Conservation (phyloP, 2,113 vertebrate species). For the Cheirogaleus medius region DNA sequence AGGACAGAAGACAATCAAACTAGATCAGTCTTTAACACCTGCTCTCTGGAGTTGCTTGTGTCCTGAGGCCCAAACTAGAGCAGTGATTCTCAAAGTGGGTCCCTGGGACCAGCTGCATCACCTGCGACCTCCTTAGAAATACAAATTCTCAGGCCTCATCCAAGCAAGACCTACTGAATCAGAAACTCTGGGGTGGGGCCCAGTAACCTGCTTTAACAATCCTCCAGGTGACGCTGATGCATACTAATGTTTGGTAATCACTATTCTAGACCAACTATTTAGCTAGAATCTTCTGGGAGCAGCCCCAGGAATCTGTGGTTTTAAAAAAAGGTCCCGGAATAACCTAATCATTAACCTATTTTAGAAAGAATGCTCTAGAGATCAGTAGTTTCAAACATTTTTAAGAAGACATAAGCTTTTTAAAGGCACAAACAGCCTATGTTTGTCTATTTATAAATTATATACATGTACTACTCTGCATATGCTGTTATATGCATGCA, state of each 20-base stretch:
- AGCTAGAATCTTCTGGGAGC: slow-evolving; percentile 41
- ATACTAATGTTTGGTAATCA: not conserved
- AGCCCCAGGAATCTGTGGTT: not conserved
- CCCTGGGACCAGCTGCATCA: not conserved
- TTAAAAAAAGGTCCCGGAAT: slow-evolving; percentile 37
- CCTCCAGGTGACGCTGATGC: not conserved
- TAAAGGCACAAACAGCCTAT: not conserved
- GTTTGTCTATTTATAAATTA: not conserved
- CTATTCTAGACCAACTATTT: not conserved
- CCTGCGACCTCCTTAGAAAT: not conserved
- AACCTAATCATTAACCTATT: slow-evolving; percentile 55
- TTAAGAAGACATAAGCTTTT: not conserved
- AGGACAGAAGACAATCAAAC: not conserved
- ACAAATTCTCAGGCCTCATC: not conserved
- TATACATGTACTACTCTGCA: not conserved
- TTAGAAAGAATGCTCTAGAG: slow-evolving; percentile 37
- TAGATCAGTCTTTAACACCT: not conserved
- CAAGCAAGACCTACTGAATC: not conserved
- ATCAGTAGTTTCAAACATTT: slow-evolving; percentile 33
- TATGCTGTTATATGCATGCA: not conserved
- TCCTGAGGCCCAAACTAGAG: not conserved
- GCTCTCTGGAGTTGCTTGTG: not conserved
- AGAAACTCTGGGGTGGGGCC: not conserved
- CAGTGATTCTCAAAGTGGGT: not conserved
- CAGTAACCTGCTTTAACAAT: not conserved